phyloP scores from a whole-genome alignment of 2,888 invertebrate genomes.

The Eugnorisma glareosa region DNA sequence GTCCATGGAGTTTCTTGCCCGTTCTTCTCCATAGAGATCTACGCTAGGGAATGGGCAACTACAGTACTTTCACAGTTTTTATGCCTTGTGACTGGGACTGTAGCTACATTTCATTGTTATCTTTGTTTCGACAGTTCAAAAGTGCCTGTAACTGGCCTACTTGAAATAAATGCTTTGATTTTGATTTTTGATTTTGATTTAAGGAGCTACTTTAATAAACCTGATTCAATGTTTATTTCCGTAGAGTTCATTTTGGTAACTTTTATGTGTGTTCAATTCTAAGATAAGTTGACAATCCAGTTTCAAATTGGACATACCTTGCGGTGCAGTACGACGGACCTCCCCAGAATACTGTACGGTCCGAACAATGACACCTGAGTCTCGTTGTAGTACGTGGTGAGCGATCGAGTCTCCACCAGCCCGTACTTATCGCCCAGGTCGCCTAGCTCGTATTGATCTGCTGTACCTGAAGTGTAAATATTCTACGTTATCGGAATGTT shows the following conservation, averaged over 20 bases:
- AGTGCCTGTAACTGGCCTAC: too few relatives aligned
- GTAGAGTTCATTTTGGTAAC: neutral
- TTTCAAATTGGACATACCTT: conserved; percentile 79
- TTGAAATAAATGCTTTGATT: too few relatives aligned
- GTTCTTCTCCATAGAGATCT: too few relatives aligned
- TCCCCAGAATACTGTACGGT: conserved; percentile 94
- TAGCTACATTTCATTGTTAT: too few relatives aligned
- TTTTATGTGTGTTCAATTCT: neutral
- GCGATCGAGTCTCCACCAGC: conserved; percentile 91
- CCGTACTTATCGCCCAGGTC: conserved; percentile 97
- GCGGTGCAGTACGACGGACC: conserved; percentile 96
- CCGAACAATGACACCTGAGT: conserved; percentile 95
- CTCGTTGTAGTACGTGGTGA: conserved; percentile 93
- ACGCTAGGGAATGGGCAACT: too few relatives aligned
- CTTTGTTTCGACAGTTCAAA: too few relatives aligned
- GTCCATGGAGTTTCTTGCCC: too few relatives aligned
- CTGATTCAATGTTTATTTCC: neutral
- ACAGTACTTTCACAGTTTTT: too few relatives aligned
- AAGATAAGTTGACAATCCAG: neutral
- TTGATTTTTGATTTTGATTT: too few relatives aligned
- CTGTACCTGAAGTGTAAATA: conserved; percentile 90
- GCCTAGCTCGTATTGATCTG: conserved; percentile 96
- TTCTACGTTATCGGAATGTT: neutral
- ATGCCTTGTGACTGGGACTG: too few relatives aligned
- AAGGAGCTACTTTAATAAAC: neutral